Percentiles rank a stretch among this genome's conserved stretches.
These are phyloP conservation scores for Polyploca ridens DNA, from an alignment of 2,888 invertebrate genomes.

Conservation along the genomic window DNA sequence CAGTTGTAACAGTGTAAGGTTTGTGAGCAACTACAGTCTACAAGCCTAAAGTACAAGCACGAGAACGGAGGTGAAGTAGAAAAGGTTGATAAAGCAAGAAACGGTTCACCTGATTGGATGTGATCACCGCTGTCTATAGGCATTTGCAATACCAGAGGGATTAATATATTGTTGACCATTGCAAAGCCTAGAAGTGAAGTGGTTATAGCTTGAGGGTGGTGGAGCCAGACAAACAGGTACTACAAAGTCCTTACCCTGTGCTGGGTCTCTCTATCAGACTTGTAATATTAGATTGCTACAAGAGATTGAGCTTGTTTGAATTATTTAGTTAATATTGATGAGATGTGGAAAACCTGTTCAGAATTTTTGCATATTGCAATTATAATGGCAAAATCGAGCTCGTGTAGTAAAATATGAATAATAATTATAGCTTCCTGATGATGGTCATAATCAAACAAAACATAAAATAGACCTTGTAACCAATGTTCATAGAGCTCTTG, in stretches of 20 bases:
- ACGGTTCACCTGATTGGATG: background rate
- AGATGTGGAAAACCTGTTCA: background rate
- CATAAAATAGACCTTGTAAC: background rate
- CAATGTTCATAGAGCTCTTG: no score
- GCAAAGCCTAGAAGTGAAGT: no score
- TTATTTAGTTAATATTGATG: background rate
- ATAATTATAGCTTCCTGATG: background rate
- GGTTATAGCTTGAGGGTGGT: no score
- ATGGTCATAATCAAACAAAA: background rate
- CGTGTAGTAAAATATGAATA: background rate
- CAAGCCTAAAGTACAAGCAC: conserved; percentile 23
- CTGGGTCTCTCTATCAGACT: background rate
- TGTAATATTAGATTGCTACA: background rate
- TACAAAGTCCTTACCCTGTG: no score
- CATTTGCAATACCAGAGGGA: background rate
- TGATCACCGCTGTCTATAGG: background rate
- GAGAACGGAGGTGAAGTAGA: background rate
- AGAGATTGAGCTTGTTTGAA: background rate
- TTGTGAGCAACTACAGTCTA: conserved; percentile 20
- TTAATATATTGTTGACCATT: no score
- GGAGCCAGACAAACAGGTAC: no score
- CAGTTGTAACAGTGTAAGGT: conserved; percentile 24
- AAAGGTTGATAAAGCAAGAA: background rate
- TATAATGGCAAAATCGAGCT: background rate
- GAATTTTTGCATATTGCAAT: background rate